Evolutionary conservation across 2,888 invertebrate species (phyloP), one percentile per base, ranked within the genome.

Genomic region (Lithophane semibrunnea): DNA sequence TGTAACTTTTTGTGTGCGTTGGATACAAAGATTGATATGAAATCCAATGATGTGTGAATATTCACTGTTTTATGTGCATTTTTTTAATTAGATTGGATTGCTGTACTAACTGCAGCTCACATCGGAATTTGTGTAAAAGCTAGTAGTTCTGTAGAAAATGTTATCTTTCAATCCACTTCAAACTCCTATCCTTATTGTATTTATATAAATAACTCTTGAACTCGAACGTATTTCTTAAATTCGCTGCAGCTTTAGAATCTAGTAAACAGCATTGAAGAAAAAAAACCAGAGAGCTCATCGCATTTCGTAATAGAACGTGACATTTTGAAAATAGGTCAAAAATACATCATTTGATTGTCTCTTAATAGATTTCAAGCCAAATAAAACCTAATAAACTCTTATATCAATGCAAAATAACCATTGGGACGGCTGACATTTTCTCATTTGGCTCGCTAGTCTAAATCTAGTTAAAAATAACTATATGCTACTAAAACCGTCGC

Each of bases 381-480:
- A 88, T 67, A 87, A 83, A 83, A 86, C 69, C 63, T 66, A 83
- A 82, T 86, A 83, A 81, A 79, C 61, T 68, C 65, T 73, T 67
- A 79, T 83, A 86, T 87, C 76, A 85, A 87, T 88, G 85, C 85
- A 89, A 89, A 88, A 86, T 84, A 84, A 87, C 85, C 77, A 83
- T 56, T 76, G 42, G 60, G 80, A 83, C 82, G 70, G 60, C 73
- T 89, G 89, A 88, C 90, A 89, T 88, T 89, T 89, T 88, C 84
- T 82, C 80, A 80, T 87, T 89, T 89, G 86, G 90, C 90, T 88
- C 82, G 80, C 82, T 84, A 79, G 83, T 80, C 88, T 85, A 89
- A 84, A 85, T 82, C 78, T 85, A 88, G 89, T 85, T 89, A 90
- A 87, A 89, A 90, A 88, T 90, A 90, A 88, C 82, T 82, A 83